These are phyloP conservation scores for Crocidura indochinensis DNA, from an alignment of 2,797 vertebrate genomes.

Conservation along the genomic window DNA sequence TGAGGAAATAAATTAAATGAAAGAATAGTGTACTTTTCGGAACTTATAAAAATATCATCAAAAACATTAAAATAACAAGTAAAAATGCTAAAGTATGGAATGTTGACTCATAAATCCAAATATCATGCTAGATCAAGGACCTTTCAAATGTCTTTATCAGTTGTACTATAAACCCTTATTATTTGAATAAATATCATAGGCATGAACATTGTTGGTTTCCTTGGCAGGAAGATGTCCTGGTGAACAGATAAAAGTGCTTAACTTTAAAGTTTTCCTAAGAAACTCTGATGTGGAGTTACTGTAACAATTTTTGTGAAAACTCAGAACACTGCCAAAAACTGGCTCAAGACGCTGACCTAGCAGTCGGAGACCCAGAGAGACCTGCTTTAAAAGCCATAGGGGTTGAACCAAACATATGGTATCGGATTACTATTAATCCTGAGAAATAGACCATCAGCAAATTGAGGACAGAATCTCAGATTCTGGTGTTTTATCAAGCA, in stretches of 20 bases:
- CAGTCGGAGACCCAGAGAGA: background rate
- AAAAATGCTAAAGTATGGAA: constrained; percentile 27
- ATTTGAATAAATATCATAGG: constrained; percentile 27
- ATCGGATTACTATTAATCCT: constrained; percentile 61
- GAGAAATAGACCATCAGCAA: constrained; percentile 75
- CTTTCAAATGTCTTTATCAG: constrained; percentile 40
- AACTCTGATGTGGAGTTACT: constrained; percentile 73
- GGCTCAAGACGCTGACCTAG: constrained; percentile 61
- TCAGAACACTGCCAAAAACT: constrained; percentile 71
- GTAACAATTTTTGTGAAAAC: constrained; percentile 80
- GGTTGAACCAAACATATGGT: constrained; percentile 75
- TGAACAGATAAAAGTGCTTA: constrained; percentile 60
- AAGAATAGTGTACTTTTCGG: constrained; percentile 53
- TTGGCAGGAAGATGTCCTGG: background rate
- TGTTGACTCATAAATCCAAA: constrained; percentile 19
- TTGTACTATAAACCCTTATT: background rate
- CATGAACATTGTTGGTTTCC: background rate
- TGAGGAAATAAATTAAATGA: background rate
- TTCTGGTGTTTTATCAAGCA: constrained; percentile 69
- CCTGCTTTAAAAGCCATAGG: constrained; percentile 35
- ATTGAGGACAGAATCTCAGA: constrained; percentile 75
- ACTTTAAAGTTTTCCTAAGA: constrained; percentile 73
- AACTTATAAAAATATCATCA: constrained; percentile 26
- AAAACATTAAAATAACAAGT: constrained; percentile 4
- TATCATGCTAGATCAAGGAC: background rate